Conservation (phyloP, 2,113 vertebrate genomes). For the Aldabrachelys gigantea region DNA sequence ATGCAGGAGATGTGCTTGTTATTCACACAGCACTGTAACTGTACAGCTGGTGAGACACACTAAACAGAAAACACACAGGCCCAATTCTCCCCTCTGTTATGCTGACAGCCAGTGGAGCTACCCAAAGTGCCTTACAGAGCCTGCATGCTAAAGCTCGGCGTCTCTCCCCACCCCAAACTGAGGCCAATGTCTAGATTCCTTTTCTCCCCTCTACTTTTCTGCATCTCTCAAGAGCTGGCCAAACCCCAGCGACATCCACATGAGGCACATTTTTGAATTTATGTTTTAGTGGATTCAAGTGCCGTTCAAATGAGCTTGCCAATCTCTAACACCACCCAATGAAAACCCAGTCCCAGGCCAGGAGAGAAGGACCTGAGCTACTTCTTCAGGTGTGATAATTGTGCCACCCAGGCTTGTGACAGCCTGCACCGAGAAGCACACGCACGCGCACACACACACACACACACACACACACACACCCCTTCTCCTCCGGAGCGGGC, state of each 20-base stretch:
- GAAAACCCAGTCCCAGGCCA: background rate
- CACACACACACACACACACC: background rate
- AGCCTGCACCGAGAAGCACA: background rate
- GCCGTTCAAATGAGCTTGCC: background rate
- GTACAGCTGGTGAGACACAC: background rate
- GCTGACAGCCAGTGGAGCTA: background rate
- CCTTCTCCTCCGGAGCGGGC: background rate
- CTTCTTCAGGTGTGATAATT: background rate
- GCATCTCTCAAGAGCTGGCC: background rate
- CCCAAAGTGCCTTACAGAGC: background rate
- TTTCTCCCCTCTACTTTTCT: background rate
- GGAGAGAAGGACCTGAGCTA: background rate
- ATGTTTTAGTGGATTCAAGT: background rate
- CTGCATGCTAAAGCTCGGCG: background rate
- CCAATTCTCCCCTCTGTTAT: no score
- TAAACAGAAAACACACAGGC: background rate
- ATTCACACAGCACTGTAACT: background rate
- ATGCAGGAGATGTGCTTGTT: background rate
- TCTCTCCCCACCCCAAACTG: background rate
- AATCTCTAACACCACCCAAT: background rate
- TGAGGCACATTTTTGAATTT: background rate
- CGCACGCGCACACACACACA: rapidly evolving
- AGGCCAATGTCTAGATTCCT: background rate
- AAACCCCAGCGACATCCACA: background rate
- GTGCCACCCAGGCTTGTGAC: background rate